These are phyloP conservation scores for Augochlora pura DNA, from an alignment of 1,140 invertebrate genomes.

Conservation along the genomic window DNA sequence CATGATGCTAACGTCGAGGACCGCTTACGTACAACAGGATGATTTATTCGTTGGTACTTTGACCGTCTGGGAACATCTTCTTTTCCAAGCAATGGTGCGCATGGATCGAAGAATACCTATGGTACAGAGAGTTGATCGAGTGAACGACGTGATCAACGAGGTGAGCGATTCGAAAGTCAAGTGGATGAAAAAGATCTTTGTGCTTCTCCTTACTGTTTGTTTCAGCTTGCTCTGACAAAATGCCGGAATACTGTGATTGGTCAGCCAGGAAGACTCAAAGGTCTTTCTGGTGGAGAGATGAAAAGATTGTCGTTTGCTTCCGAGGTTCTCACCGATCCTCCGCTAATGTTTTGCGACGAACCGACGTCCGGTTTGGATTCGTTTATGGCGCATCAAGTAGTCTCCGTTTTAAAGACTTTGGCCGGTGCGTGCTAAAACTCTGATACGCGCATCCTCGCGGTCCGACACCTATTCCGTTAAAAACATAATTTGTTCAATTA, in stretches of 20 bases:
- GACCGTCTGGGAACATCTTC: slow-evolving; percentile 94
- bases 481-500: too few relatives aligned
- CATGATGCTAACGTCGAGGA: slow-evolving; percentile 87
- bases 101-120: slow-evolving; percentile 93
- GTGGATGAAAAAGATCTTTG: not conserved
- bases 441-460: too few relatives aligned
- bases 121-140: slow-evolving; percentile 88
- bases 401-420: slow-evolving; percentile 90
- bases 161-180: slow-evolving; percentile 77
- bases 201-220: slow-evolving; percentile 27
- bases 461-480: too few relatives aligned
- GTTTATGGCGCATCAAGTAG: slow-evolving; percentile 93
- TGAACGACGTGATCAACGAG: slow-evolving; percentile 94
- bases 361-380: slow-evolving; percentile 95
- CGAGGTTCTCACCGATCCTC: slow-evolving; percentile 96
- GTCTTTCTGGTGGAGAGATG: slow-evolving; percentile 97
- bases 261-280: slow-evolving; percentile 91
- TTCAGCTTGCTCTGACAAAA: slow-evolving; percentile 90
- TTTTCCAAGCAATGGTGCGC: slow-evolving; percentile 93
- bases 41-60: slow-evolving; percentile 96
- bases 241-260: slow-evolving; percentile 95
- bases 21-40: slow-evolving; percentile 97
- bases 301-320: slow-evolving; percentile 97
- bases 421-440: slow-evolving; percentile 78
- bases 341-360: slow-evolving; percentile 98